Evolutionary conservation across 2,113 vertebrate genomes (phyloP).

Genomic region (Melanerpes formicivorus): DNA sequence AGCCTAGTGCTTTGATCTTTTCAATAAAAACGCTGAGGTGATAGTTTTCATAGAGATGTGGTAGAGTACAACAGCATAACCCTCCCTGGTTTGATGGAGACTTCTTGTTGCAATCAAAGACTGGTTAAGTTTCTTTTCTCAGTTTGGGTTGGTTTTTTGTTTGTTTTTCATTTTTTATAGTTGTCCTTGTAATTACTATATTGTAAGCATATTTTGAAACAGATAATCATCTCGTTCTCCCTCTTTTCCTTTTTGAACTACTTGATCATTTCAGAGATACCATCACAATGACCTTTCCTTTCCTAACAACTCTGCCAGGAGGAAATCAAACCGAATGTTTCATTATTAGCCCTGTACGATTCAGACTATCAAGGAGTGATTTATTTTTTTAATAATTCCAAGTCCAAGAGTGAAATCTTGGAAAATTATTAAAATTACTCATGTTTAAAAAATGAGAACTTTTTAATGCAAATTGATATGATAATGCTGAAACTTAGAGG

Average conservation of each 20-base stretch:
- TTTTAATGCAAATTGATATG: slow-evolving; percentile 38
- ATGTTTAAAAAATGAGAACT: slow-evolving; percentile 31
- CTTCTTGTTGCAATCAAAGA: background rate
- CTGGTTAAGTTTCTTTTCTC: background rate
- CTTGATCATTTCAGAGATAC: background rate
- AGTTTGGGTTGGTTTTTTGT: background rate
- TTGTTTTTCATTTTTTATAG: background rate
- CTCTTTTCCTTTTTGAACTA: background rate
- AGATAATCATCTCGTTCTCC: background rate
- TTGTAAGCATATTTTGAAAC: background rate
- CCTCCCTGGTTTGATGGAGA: background rate
- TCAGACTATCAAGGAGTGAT: background rate
- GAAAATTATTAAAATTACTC: slow-evolving; percentile 15
- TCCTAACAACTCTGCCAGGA: background rate
- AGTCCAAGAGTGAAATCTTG: slow-evolving; percentile 21
- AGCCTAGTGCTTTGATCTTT: background rate
- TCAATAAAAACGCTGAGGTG: background rate
- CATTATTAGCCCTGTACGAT: background rate
- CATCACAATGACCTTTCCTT: background rate
- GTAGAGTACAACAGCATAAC: background rate
- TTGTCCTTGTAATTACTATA: background rate
- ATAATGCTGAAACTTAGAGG: slow-evolving; percentile 7
- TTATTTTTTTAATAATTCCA: background rate
- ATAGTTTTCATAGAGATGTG: background rate
- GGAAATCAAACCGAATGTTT: background rate